A percentile compares a stretch with the other conserved stretches of the same genome.
Evolutionary conservation across 2,888 invertebrate genomes (phyloP).

Genomic region (Xanthia icteritia): DNA sequence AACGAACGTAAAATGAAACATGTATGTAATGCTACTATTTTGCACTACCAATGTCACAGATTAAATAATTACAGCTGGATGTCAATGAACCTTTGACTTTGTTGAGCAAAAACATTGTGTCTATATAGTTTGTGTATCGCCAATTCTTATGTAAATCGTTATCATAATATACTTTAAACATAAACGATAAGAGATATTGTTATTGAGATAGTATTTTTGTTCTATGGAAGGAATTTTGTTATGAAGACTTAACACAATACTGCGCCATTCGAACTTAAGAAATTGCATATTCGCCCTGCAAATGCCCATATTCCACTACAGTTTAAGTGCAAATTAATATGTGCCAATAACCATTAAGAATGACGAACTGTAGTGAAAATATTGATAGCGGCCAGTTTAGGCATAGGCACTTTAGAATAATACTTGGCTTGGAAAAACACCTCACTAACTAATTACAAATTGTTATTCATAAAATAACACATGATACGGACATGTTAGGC

Average conservation of each 20-base stretch:
- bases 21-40: conserved; percentile 41
- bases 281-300: not conserved
- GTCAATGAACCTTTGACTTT: conserved; percentile 76
- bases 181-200: conserved; percentile 58
- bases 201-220: conserved; percentile 36
- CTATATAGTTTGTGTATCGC: conserved; percentile 64
- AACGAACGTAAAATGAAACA: conserved; percentile 13
- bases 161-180: conserved; percentile 56
- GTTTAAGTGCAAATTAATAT: not conserved
- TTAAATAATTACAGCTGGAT: conserved; percentile 64
- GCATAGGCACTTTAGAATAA: not conserved
- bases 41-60: conserved; percentile 66
- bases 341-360: not conserved
- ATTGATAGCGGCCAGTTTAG: not conserved
- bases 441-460: not conserved
- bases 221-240: conserved; percentile 1
- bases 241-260: not conserved
- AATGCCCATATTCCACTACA: not conserved
- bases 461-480: not conserved
- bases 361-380: not conserved
- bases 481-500: not conserved
- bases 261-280: not conserved
- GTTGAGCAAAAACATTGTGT: conserved; percentile 66
- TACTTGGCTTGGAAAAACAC: not conserved
- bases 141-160: conserved; percentile 76